phyloP scores from a whole-genome alignment of 2,113 vertebrate genomes.

The Columba livia region DNA sequence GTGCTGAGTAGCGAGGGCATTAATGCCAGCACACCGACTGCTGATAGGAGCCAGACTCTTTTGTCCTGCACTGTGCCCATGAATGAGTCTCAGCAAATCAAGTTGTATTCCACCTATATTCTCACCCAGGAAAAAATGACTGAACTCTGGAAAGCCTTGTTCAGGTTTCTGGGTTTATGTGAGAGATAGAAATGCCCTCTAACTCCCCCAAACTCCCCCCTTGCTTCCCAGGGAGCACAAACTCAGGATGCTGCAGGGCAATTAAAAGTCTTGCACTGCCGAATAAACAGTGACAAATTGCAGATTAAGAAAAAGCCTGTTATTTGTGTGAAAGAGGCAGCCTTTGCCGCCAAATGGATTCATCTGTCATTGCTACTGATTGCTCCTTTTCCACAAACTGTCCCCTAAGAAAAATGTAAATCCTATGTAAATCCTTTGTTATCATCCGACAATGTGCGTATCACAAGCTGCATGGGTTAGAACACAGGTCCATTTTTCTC shows the following conservation, averaged over 20 bases:
- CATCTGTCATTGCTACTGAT: constrained; percentile 63
- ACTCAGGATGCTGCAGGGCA: constrained; percentile 24
- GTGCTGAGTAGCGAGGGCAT: not conserved
- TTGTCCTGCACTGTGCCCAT: accelerated
- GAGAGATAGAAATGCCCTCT: constrained; percentile 23
- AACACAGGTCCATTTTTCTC: constrained; percentile 62
- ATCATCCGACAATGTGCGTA: constrained; percentile 48
- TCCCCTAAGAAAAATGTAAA: constrained; percentile 71
- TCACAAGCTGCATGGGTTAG: constrained; percentile 53
- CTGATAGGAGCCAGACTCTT: not conserved
- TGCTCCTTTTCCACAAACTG: constrained; percentile 48
- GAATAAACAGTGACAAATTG: constrained; percentile 71
- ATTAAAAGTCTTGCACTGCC: constrained; percentile 40
- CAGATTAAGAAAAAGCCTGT: constrained; percentile 71
- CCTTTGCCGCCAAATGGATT: constrained; percentile 61
- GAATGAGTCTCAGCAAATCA: not conserved
- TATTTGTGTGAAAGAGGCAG: constrained; percentile 64
- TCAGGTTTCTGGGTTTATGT: not conserved
- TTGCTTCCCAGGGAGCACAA: constrained; percentile 12
- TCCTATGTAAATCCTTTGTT: constrained; percentile 71
- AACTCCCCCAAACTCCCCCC: not conserved
- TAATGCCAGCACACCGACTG: not conserved
- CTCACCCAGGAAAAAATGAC: not conserved
- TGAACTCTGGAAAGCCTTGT: not conserved
- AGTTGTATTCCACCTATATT: not conserved